These are phyloP conservation scores for Omphaloscelis lunosa DNA, from an alignment of 2,888 invertebrate species.

Conservation along the genomic window DNA sequence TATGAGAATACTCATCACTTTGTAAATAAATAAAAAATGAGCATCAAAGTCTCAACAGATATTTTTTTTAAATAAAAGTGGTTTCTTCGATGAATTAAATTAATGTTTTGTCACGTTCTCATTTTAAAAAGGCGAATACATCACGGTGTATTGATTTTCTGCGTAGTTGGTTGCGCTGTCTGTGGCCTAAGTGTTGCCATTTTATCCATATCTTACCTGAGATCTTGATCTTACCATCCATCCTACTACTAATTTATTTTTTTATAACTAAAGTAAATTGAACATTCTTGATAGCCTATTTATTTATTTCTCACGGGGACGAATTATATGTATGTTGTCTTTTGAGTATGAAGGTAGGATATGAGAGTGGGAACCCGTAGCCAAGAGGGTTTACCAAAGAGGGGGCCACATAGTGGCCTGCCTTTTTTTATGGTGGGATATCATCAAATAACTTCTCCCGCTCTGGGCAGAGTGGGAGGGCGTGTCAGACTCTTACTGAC, in stretches of 20 bases:
- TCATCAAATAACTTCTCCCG: too few relatives aligned
- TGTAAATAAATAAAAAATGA: constrained; percentile 91
- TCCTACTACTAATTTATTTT: background rate
- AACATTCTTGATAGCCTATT: background rate
- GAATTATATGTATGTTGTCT: too few relatives aligned
- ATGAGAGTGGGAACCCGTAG: background rate
- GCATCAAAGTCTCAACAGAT: constrained; percentile 88
- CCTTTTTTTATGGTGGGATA: too few relatives aligned
- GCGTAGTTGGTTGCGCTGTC: constrained; percentile 71
- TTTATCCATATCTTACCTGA: background rate
- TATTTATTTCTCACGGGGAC: background rate
- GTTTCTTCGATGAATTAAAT: constrained; percentile 87
- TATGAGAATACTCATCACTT: constrained; percentile 90
- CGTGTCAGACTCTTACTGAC: too few relatives aligned
- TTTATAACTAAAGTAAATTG: too few relatives aligned
- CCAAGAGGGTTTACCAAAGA: too few relatives aligned
- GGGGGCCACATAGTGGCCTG: background rate
- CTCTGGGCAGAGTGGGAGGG: too few relatives aligned
- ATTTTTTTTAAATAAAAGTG: constrained; percentile 87
- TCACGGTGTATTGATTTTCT: constrained; percentile 90
- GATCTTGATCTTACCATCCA: background rate
- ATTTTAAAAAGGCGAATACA: constrained; percentile 90
- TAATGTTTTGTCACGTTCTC: constrained; percentile 90
- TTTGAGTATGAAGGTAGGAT: background rate
- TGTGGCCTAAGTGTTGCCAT: constrained; percentile 55